phyloP scores from a whole-genome alignment of 2,113 vertebrate genomes.

The Hemibagrus wyckioides region DNA sequence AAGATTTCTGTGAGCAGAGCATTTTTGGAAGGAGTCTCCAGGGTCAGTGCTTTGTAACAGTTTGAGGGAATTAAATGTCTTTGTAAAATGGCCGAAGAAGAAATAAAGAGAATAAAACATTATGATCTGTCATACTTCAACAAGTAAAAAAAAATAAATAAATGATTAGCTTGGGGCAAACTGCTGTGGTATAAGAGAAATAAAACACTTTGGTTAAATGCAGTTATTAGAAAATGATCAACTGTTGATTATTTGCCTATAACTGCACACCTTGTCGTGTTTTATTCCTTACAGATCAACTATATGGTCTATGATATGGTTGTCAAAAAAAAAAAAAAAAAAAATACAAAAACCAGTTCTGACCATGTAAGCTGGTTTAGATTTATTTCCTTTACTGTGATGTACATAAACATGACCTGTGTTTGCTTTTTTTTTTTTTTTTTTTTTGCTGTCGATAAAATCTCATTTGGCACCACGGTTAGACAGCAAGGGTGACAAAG shows the following conservation, averaged over 20 bases:
- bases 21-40: neutral
- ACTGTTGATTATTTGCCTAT: neutral
- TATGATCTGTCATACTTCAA: neutral
- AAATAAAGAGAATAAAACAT: neutral
- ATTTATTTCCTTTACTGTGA: slow-evolving; percentile 68
- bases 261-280: neutral
- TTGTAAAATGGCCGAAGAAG: neutral
- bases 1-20: neutral
- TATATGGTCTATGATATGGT: neutral
- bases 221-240: neutral
- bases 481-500: slow-evolving; percentile 2
- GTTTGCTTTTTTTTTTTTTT: neutral
- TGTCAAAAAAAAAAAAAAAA: neutral
- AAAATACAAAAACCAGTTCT: slow-evolving; percentile 22
- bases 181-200: slow-evolving; percentile 11
- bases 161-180: neutral
- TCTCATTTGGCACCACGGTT: slow-evolving; percentile 36
- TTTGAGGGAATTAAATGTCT: neutral
- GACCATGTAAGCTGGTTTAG: slow-evolving; percentile 61
- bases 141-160: too few species aligned
- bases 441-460: neutral
- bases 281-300: neutral
- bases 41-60: neutral
- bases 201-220: neutral
- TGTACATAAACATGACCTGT: slow-evolving; percentile 60